Conservation (phyloP, 2,888 invertebrate genomes). For the Drosophila mulleri region DNA sequence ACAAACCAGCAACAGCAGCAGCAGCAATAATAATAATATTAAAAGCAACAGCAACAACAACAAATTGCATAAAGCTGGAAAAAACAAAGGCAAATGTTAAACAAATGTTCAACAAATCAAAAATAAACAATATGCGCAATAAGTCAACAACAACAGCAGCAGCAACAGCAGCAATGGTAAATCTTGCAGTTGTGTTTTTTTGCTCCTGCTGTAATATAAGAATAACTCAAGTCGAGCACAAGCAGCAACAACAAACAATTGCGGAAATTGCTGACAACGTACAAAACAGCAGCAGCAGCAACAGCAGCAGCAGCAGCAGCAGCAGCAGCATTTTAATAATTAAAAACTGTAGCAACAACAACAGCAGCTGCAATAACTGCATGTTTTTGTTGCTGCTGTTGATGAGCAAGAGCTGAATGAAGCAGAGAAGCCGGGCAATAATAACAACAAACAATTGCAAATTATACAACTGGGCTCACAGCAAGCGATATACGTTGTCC, state of each 20-base stretch:
- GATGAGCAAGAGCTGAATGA: slow-evolving; percentile 52
- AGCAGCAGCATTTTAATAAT: slow-evolving; percentile 53
- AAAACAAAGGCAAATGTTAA: slow-evolving; percentile 58
- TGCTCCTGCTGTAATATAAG: slow-evolving; percentile 38
- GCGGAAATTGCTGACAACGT: slow-evolving; percentile 67
- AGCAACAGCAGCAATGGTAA: slow-evolving; percentile 21
- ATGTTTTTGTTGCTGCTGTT: slow-evolving; percentile 17
- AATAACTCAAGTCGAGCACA: slow-evolving; percentile 38
- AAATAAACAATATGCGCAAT: slow-evolving; percentile 61
- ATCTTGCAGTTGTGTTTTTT: slow-evolving; percentile 8
- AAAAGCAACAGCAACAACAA: slow-evolving; percentile 25
- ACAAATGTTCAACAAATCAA: slow-evolving; percentile 64
- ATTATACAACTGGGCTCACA: slow-evolving; percentile 77
- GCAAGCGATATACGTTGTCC: slow-evolving; percentile 49
- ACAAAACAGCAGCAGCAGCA: slow-evolving; percentile 22
- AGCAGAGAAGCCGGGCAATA: slow-evolving; percentile 27
- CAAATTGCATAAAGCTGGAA: slow-evolving; percentile 18
- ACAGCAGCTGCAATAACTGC: slow-evolving; percentile 12
- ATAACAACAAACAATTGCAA: slow-evolving; percentile 76
- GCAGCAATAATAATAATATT: slow-evolving; percentile 13
- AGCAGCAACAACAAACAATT: slow-evolving; percentile 40
- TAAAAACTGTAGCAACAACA: slow-evolving; percentile 51
- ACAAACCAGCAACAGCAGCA: slow-evolving; percentile 18
- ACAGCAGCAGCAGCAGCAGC: slow-evolving; percentile 21
- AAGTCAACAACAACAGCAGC: slow-evolving; percentile 33